Base-by-base conservation (phyloP, 2,888 invertebrate species). In the Blera fallax region DNA sequence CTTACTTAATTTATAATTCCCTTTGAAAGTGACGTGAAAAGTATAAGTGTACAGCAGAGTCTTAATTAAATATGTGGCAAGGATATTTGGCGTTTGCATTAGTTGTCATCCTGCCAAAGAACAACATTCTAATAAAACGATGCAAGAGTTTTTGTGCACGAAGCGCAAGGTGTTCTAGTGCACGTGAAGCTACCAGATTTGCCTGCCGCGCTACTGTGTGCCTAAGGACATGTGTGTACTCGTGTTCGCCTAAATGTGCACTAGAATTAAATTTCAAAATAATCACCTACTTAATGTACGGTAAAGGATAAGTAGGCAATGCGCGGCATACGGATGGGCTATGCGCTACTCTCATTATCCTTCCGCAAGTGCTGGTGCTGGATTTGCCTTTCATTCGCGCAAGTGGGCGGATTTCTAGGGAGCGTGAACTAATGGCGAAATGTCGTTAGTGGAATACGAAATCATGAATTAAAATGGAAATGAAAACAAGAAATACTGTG, bases 191-290 rank as follows among this genome's bases (percentile, higher is more conserved):
- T 24, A 8, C 8, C 11, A 54, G 70, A 37, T 45, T 70, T 54
- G 50, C 21, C 32, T 27, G 21, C 21, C 29, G 56, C n/a, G n/a
- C n/a, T 14, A 32, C 24, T 67, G 37, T 60, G 43, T 50, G 64
- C 62, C 52, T 45, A n/a, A 69, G 54, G 69, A 64, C 40, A 34
- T 43, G 7, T 7, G 37, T 27, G 34, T 27, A 5, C 29, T 69
- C 52, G 32, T 11, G n/a, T n/a, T 56, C 34, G n/a, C 8, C 18
- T 52, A 32, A 40, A 24, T 72, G 7, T 60, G 54, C 37, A 72
- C 77, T 58, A 27, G 64, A 77, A 83, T 78, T 77, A 77, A 82
- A 77, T 67, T 83, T 60, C 43, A 48, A 67, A 78, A 72, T 83
- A 77, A 73, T 83, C 77, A 83, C 65, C 78, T 70, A 72, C 78